A percentile compares a stretch with the other conserved stretches of the same genome.
phyloP scores from a whole-genome alignment of 2,113 vertebrate genomes.

The Ginglymostoma cirratum region DNA sequence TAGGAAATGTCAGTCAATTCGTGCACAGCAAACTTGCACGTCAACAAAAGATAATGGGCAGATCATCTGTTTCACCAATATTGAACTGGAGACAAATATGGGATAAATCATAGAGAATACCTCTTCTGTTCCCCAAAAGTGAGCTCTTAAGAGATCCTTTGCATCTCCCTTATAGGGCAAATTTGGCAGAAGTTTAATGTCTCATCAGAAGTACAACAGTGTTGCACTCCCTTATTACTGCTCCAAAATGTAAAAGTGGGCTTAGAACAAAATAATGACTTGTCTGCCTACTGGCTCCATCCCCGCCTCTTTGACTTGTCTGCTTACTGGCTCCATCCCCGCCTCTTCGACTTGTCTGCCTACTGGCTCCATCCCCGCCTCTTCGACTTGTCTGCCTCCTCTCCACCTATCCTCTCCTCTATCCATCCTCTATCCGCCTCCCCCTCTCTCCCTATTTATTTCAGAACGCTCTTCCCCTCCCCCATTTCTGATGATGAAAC shows the following conservation, averaged over 20 bases:
- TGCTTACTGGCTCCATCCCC: too few relatives aligned
- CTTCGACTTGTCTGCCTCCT: too few relatives aligned
- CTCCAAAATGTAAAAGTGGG: not conserved
- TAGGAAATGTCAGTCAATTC: too few relatives aligned
- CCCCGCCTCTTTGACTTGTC: too few relatives aligned
- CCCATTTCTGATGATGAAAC: too few relatives aligned
- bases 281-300: too few relatives aligned
- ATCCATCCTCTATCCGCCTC: too few relatives aligned
- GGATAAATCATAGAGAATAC: not conserved
- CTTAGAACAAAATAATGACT: not conserved
- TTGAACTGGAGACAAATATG: not conserved
- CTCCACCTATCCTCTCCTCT: too few relatives aligned
- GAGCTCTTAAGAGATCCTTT: not conserved
- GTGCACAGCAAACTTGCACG: not conserved
- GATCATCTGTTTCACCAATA: not conserved
- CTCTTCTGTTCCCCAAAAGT: not conserved
- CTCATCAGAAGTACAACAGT: not conserved
- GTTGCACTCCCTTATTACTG: not conserved
- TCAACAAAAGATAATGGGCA: not conserved
- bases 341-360: too few relatives aligned
- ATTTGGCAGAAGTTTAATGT: not conserved
- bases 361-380: too few relatives aligned
- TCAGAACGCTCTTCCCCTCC: too few relatives aligned
- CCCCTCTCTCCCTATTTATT: too few relatives aligned
- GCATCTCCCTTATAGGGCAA: not conserved